Evolutionary conservation across 53 echinoderm and acorn worm genomes (phyloP).

Genomic region (Hippasteria phrygiana): DNA sequence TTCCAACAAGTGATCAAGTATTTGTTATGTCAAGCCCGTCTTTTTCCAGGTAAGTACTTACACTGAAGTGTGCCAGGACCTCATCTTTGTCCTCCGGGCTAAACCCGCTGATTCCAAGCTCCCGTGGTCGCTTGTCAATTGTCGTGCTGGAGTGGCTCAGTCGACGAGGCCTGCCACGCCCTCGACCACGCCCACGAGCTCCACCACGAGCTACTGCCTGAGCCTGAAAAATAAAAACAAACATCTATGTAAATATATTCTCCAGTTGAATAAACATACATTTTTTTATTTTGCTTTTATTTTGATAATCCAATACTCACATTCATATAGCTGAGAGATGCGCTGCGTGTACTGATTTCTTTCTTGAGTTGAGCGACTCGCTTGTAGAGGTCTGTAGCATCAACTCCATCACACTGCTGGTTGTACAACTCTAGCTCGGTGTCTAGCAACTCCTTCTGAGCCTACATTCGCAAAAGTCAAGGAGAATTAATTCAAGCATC

Average conservation of each 20-base stretch:
- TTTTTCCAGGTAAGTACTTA: conserved; percentile 80
- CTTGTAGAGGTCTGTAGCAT: conserved; percentile 84
- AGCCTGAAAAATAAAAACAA: too few relatives aligned
- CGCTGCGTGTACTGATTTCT: conserved; percentile 73
- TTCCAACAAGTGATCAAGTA: too few relatives aligned
- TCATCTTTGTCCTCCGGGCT: conserved; percentile 86
- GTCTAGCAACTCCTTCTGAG: conserved; percentile 93
- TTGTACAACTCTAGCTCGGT: conserved; percentile 97
- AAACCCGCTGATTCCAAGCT: conserved; percentile 84
- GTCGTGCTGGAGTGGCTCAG: conserved; percentile 77
- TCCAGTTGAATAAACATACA: neutral
- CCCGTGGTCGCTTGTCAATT: conserved; percentile 92
- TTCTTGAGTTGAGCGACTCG: conserved; percentile 81
- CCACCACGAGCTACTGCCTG: conserved; percentile 50
- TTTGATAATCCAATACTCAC: conserved; percentile 11
- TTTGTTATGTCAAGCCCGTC: too few relatives aligned
- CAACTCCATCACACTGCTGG: conserved; percentile 89
- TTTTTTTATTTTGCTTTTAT: neutral
- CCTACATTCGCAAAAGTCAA: conserved; percentile 44
- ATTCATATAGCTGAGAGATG: conserved; percentile 50
- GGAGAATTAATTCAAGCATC: too few relatives aligned
- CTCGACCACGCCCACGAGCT: conserved; percentile 69
- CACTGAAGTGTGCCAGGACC: conserved; percentile 85
- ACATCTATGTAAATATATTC: neutral
- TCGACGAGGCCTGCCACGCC: conserved; percentile 76